Conservation (phyloP, 2,113 vertebrate species). For the Heliornis fulica region DNA sequence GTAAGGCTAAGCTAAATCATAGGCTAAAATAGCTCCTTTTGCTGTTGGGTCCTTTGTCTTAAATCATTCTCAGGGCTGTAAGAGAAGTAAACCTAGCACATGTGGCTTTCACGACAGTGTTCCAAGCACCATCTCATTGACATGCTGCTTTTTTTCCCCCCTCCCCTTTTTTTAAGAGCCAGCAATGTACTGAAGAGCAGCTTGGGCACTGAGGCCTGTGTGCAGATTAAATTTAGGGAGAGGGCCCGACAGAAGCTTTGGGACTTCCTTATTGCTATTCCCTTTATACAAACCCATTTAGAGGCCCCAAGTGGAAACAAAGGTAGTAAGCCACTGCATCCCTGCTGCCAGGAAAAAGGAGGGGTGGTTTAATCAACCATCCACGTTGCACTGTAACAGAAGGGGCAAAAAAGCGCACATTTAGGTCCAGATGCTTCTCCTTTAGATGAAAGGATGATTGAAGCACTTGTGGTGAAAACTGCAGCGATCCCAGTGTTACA, state of each 20-base stretch:
- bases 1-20: neutral
- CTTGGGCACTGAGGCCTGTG: neutral
- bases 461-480: slow-evolving; percentile 48
- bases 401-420: slow-evolving; percentile 29
- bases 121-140: neutral
- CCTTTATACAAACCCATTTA: slow-evolving; percentile 15
- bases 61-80: neutral
- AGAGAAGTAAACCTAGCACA: neutral
- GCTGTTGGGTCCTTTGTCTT: neutral
- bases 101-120: neutral
- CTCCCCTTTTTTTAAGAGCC: neutral
- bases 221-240: neutral
- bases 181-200: neutral
- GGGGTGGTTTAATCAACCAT: slow-evolving; percentile 44
- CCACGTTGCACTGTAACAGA: slow-evolving; percentile 15
- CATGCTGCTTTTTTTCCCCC: neutral
- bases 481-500: neutral
- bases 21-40: neutral
- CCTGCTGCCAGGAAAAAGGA: slow-evolving; percentile 50
- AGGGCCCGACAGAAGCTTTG: neutral
- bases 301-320: slow-evolving; percentile 54
- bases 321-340: slow-evolving; percentile 31
- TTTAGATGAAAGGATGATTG: slow-evolving; percentile 49
- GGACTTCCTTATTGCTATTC: slow-evolving; percentile 27
- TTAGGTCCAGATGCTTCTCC: slow-evolving; percentile 65